These are phyloP conservation scores for Notothenia coriiceps DNA, from an alignment of 2,113 vertebrate genomes.

Conservation along the genomic window DNA sequence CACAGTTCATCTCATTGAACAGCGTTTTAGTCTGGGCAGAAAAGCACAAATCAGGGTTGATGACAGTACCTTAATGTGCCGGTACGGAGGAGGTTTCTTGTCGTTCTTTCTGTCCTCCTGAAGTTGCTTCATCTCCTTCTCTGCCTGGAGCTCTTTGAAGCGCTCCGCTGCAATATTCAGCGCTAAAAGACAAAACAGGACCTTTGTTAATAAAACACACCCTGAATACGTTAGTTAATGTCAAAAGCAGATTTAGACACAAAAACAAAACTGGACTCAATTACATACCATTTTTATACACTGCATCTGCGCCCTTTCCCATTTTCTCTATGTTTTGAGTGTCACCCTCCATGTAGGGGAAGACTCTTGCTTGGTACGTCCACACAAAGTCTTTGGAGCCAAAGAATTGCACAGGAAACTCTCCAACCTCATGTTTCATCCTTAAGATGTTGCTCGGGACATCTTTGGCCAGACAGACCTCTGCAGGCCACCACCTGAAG, in stretches of 20 bases:
- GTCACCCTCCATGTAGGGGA: conserved; percentile 98
- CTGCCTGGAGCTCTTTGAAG: conserved; percentile 93
- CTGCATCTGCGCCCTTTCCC: conserved; percentile 94
- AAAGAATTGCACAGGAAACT: conserved; percentile 98
- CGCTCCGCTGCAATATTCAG: conserved; percentile 93
- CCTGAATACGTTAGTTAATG: background rate
- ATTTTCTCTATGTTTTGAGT: conserved; percentile 98
- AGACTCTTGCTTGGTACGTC: conserved; percentile 98
- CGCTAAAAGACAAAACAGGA: conserved; percentile 77
- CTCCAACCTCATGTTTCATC: conserved; percentile 95
- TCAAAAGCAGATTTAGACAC: background rate
- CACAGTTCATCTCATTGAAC: background rate
- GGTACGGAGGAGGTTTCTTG: conserved; percentile 97
- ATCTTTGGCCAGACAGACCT: conserved; percentile 93
- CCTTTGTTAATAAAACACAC: background rate
- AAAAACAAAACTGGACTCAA: background rate
- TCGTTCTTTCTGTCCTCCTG: conserved; percentile 98
- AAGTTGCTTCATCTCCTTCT: conserved; percentile 95
- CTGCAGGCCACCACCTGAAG: conserved; percentile 97
- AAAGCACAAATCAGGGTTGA: background rate
- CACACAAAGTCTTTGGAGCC: conserved; percentile 98
- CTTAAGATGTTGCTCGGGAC: conserved; percentile 95
- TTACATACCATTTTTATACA: conserved; percentile 94
- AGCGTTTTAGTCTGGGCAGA: background rate
- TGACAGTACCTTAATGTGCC: conserved; percentile 91